These are phyloP conservation scores for Lates calcarifer DNA, from an alignment of 2,113 vertebrate genomes.

Conservation along the genomic window DNA sequence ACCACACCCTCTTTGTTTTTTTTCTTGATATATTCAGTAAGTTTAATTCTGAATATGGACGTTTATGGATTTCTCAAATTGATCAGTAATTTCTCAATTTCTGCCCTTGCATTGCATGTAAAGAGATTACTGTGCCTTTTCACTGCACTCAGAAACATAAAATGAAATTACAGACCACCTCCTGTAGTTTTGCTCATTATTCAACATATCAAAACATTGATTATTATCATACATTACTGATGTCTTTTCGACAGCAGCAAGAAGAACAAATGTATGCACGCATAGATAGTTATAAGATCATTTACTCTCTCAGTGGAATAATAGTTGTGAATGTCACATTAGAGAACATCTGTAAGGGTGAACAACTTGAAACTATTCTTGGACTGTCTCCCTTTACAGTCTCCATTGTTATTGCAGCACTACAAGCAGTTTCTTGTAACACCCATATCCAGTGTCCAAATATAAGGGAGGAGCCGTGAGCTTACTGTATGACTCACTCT, in stretches of 20 bases:
- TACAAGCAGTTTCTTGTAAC: conserved; percentile 28
- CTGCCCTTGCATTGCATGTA: too few species aligned
- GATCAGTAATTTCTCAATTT: too few species aligned
- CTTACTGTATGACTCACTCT: conserved; percentile 23
- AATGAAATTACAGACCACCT: not conserved
- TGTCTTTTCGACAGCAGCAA: not conserved
- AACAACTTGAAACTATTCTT: not conserved
- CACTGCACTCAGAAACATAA: not conserved
- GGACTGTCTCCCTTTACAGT: not conserved
- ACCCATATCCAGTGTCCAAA: conserved; percentile 34
- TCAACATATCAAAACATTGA: not conserved
- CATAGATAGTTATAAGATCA: not conserved
- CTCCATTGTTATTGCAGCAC: conserved; percentile 24
- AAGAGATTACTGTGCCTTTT: not conserved
- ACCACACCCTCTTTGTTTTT: not conserved
- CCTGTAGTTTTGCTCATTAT: not conserved
- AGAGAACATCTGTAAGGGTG: not conserved
- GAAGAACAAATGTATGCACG: not conserved
- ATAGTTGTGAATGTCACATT: not conserved
- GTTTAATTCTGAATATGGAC: not conserved
- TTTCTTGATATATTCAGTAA: not conserved
- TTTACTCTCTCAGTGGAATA: not conserved
- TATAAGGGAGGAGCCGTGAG: conserved; percentile 20
- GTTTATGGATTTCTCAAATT: too few species aligned
- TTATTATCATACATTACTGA: not conserved